These are phyloP conservation scores for Mus spicilegus DNA, from an alignment of 2,113 vertebrate species.

Conservation along the genomic window DNA sequence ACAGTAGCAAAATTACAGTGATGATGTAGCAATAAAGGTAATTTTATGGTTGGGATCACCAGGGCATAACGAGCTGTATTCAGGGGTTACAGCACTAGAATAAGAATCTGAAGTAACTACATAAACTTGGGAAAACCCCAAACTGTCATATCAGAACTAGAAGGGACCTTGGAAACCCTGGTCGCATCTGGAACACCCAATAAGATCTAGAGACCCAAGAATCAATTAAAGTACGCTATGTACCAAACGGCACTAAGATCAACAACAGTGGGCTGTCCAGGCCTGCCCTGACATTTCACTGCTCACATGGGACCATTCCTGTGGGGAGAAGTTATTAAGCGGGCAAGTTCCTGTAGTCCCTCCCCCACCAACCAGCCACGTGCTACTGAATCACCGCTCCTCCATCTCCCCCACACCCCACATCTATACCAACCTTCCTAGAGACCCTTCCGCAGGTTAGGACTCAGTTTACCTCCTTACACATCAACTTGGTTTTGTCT, in stretches of 20 bases:
- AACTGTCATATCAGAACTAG: background rate
- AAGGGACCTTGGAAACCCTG: background rate
- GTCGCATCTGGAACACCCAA: background rate
- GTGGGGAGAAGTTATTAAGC: background rate
- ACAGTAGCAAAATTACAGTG: background rate
- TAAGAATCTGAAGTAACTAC: background rate
- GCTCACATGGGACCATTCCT: background rate
- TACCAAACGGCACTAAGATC: background rate
- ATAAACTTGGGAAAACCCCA: background rate
- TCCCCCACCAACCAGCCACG: fast-evolving
- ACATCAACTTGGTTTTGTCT: background rate
- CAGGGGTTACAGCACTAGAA: background rate
- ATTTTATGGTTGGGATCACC: background rate
- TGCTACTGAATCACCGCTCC: background rate
- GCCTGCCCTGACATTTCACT: background rate
- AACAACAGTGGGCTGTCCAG: too few species aligned
- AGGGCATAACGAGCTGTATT: background rate
- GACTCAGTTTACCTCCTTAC: background rate
- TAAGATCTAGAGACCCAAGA: background rate
- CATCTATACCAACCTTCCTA: background rate
- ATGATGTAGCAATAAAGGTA: background rate
- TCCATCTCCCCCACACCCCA: background rate
- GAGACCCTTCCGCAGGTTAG: background rate
- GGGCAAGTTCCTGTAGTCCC: background rate
- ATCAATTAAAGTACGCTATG: background rate